Percentiles rank a stretch among this genome's conserved stretches.
Evolutionary conservation across 2,797 vertebrate genomes (phyloP).

Genomic region (Coreius guichenoti): DNA sequence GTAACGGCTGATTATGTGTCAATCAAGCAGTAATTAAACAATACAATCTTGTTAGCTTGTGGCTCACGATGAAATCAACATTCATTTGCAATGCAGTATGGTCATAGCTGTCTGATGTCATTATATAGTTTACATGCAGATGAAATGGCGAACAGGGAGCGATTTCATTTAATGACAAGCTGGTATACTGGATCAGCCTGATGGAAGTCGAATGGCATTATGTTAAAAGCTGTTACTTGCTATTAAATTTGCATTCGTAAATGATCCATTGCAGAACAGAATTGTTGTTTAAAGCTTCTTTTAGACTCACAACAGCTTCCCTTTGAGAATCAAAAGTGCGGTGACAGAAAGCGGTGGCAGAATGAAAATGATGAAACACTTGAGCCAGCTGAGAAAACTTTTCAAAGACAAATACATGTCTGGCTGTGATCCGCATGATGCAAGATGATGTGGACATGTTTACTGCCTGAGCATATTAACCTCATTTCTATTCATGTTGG

Average conservation of each 20-base stretch:
- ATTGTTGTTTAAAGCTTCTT: conserved; percentile 26
- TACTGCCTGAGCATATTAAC: conserved; percentile 42
- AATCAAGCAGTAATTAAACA: conserved; percentile 45
- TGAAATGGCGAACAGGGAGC: conserved; percentile 25
- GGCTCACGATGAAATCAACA: background rate
- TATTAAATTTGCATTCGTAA: conserved; percentile 26
- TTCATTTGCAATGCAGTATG: conserved; percentile 30
- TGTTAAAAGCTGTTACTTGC: conserved; percentile 21
- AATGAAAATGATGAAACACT: conserved; percentile 45
- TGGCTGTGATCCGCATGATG: conserved; percentile 43
- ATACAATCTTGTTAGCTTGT: conserved; percentile 27
- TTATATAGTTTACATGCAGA: conserved; percentile 46
- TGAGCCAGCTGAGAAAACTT: conserved; percentile 36
- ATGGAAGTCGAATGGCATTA: conserved; percentile 35
- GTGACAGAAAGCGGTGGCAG: background rate
- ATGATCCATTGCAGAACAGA: conserved; percentile 13
- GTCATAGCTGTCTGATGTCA: conserved; percentile 39
- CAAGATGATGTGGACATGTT: conserved; percentile 40
- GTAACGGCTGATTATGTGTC: conserved; percentile 36
- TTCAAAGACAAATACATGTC: conserved; percentile 44
- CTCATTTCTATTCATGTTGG: conserved; percentile 31
- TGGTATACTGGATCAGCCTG: conserved; percentile 33
- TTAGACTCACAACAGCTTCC: conserved; percentile 4
- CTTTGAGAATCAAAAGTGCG: conserved; percentile 28
- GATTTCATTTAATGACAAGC: conserved; percentile 39